These are phyloP conservation scores for Heteronetta atricapilla DNA, from an alignment of 2,113 vertebrate species.

Conservation along the genomic window DNA sequence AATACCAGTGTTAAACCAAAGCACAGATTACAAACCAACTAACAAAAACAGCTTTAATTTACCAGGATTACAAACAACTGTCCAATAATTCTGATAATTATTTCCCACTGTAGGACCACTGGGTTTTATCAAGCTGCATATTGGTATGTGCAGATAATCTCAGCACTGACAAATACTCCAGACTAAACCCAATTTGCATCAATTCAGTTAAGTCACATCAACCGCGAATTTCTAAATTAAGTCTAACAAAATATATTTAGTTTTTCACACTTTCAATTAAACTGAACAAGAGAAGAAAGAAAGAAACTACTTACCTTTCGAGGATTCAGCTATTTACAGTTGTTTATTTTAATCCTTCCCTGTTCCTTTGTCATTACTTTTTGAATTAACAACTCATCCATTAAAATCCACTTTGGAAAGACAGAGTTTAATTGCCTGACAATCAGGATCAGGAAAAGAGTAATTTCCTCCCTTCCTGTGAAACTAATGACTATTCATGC, in stretches of 20 bases:
- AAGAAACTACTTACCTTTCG: slow-evolving; percentile 1
- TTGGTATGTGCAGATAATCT: neutral
- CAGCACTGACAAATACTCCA: neutral
- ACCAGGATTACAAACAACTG: neutral
- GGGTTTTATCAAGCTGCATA: neutral
- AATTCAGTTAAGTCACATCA: neutral
- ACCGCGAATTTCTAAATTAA: neutral
- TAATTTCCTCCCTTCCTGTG: slow-evolving; percentile 64
- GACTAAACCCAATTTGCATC: neutral
- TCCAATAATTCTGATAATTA: neutral
- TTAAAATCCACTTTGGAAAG: slow-evolving; percentile 39
- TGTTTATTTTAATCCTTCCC: neutral
- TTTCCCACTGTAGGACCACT: neutral
- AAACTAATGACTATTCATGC: slow-evolving; percentile 46
- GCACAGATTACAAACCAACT: neutral
- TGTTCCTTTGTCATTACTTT: neutral
- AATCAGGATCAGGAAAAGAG: slow-evolving; percentile 58
- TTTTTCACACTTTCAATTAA: neutral
- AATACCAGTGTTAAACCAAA: neutral
- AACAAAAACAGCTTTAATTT: neutral
- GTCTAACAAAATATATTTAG: neutral
- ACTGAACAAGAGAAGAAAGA: neutral
- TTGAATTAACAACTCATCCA: neutral
- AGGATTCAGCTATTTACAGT: neutral
- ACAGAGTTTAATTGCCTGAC: neutral